phyloP scores from a whole-genome alignment of 2,888 invertebrate species.

The Eristalis arbustorum region DNA sequence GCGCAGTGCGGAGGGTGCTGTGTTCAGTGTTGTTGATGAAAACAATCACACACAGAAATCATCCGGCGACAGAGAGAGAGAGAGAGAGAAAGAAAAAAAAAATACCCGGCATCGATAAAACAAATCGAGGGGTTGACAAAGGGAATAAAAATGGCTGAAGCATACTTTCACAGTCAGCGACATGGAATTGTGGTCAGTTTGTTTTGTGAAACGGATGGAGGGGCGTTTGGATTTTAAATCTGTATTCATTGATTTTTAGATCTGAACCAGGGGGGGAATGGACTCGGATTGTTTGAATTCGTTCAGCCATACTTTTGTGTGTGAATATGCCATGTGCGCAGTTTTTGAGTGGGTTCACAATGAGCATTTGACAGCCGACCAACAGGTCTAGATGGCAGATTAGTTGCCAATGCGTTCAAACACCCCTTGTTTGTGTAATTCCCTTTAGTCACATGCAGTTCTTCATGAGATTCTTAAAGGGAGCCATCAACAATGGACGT shows the following conservation, averaged over 20 bases:
- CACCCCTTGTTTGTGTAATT: too few relatives aligned
- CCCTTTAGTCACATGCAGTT: too few relatives aligned
- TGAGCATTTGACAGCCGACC: too few relatives aligned
- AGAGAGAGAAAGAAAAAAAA: conserved; percentile 17
- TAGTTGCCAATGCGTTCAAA: too few relatives aligned
- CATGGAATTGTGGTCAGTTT: conserved; percentile 3
- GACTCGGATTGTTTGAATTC: too few relatives aligned
- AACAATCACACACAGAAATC: conserved; percentile 44
- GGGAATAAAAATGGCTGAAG: conserved; percentile 50
- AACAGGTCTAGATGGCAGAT: too few relatives aligned
- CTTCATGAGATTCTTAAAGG: too few relatives aligned
- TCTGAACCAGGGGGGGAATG: too few relatives aligned
- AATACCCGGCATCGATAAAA: conserved; percentile 65
- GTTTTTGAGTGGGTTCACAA: too few relatives aligned
- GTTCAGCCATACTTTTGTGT: too few relatives aligned
- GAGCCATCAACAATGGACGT: too few relatives aligned
- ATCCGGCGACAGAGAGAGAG: conserved; percentile 20
- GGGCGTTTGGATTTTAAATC: not conserved
- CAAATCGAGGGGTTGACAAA: conserved; percentile 67
- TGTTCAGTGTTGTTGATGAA: conserved; percentile 21
- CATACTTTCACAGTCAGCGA: conserved; percentile 28
- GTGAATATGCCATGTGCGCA: too few relatives aligned
- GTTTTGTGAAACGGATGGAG: not conserved
- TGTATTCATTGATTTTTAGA: not conserved
- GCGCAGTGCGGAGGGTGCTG: not conserved